Base-by-base conservation (phyloP, 2,113 vertebrate genomes). In the Takifugu flavidus region DNA sequence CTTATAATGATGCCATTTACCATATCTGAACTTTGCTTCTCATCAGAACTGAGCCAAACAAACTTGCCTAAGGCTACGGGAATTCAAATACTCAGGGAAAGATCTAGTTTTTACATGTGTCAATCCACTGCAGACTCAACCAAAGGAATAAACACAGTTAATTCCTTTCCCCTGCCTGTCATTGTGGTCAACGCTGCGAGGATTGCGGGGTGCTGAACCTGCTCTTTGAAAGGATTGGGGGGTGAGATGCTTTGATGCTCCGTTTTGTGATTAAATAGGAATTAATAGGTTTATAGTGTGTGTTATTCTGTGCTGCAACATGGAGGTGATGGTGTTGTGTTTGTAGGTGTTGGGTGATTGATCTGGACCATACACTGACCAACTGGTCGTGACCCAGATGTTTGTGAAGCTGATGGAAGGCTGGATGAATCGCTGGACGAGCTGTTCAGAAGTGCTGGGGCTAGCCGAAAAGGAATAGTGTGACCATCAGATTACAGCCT, bases 1-100 rank as follows among this genome's bases (percentile, higher is more conserved):
- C 93, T 96, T 96, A 91, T 98, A 98, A 99, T 96, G 95, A 97
- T 50, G 91, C 91, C 92, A 96, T 99, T 98, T 96, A 96, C 91
- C 91, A 96, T 79, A 92, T 91, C 91, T 92, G 89, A 89, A 93
- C 93, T 90, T 87, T 86, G 80, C 89, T 89, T 67, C 82, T 88
- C 82, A 60, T 78, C 71, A 84, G 75, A 85, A 76, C 53, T 69
- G 65, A 75, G 76, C 77, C 52, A 58, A 67, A 65, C 56, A 68
- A 68, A 69, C 44, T 62, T 72, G 77, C 82, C 74, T 59, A 70
- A 52, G 80, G 82, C 77, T 62, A 28, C 53, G 59, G 59, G 28
- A 78, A 56, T 53, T 54, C 46, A 64, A 64, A 68, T 51, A 44
- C 20, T 5, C 25, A 25, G 42, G 53, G 61, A 65, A 63, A 59